phyloP scores from a whole-genome alignment of 2,113 vertebrate genomes.

The Cottus gobio region DNA sequence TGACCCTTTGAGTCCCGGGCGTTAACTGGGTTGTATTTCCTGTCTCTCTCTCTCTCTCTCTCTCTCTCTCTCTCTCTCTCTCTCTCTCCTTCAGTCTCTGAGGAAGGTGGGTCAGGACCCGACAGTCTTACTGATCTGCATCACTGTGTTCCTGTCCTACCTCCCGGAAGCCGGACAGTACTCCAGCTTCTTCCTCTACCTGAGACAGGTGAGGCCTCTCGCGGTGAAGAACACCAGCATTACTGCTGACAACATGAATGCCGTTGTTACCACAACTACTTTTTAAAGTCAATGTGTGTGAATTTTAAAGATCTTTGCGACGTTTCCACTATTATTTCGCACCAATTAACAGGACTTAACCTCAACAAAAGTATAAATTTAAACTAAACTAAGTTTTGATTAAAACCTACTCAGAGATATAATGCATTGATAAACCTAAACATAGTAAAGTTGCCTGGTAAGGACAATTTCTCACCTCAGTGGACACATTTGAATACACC shows the following conservation, averaged over 20 bases:
- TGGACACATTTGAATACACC: neutral
- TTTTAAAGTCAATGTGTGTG: neutral
- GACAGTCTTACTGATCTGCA: slow-evolving; percentile 89
- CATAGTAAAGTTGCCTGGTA: neutral
- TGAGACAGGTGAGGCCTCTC: slow-evolving; percentile 87
- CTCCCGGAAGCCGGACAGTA: slow-evolving; percentile 96
- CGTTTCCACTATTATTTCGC: neutral
- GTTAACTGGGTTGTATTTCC: slow-evolving; percentile 2
- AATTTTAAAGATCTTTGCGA: neutral
- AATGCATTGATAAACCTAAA: neutral
- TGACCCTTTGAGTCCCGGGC: too few relatives aligned
- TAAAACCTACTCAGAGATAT: neutral
- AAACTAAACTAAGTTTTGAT: neutral
- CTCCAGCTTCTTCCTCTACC: slow-evolving; percentile 97
- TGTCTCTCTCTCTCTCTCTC: slow-evolving; percentile 81
- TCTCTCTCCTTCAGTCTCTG: slow-evolving; percentile 85
- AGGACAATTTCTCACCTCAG: neutral
- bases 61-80: slow-evolving; percentile 70
- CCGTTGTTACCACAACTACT: neutral
- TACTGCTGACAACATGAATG: neutral
- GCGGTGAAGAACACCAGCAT: neutral
- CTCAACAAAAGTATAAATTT: neutral
- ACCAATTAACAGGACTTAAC: too few relatives aligned
- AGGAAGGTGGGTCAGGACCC: slow-evolving; percentile 95
- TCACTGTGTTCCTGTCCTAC: slow-evolving; percentile 96